Evolutionary conservation across 2,888 invertebrate species (phyloP).

Genomic region (Spisula subtruncata): DNA sequence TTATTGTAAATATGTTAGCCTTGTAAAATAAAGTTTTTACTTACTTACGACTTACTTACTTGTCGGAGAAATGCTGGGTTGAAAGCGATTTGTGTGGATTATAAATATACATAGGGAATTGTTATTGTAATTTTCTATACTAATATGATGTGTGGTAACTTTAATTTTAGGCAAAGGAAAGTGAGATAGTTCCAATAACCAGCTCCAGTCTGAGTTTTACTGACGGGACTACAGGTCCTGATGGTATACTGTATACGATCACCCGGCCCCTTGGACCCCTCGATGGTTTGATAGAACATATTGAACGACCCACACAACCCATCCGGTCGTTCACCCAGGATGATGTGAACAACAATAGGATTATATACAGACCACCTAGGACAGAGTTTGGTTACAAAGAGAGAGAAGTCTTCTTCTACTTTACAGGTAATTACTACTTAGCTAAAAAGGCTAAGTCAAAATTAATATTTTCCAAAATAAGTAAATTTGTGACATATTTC

Average conservation of each 20-base stretch:
- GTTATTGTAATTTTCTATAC: no score
- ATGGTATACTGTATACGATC: slow-evolving; percentile 78
- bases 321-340: slow-evolving; percentile 83
- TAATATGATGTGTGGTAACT: neutral
- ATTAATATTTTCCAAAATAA: no score
- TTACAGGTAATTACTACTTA: slow-evolving; percentile 76
- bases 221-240: slow-evolving; percentile 73
- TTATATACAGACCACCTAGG: slow-evolving; percentile 84
- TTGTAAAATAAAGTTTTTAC: no score
- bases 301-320: slow-evolving; percentile 78
- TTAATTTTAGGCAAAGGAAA: slow-evolving; percentile 79
- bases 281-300: slow-evolving; percentile 83
- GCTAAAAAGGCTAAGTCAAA: no score
- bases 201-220: slow-evolving; percentile 75
- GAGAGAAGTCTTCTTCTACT: slow-evolving; percentile 80
- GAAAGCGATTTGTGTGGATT: no score
- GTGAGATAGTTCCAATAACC: slow-evolving; percentile 81
- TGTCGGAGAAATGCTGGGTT: no score
- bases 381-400: slow-evolving; percentile 77
- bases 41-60: no score
- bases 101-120: no score
- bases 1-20: no score
- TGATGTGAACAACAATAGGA: slow-evolving; percentile 84
- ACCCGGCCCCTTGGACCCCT: slow-evolving; percentile 76
- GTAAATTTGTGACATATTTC: no score